Conservation (phyloP, 2,888 invertebrate genomes). For the Candidula unifasciata region DNA sequence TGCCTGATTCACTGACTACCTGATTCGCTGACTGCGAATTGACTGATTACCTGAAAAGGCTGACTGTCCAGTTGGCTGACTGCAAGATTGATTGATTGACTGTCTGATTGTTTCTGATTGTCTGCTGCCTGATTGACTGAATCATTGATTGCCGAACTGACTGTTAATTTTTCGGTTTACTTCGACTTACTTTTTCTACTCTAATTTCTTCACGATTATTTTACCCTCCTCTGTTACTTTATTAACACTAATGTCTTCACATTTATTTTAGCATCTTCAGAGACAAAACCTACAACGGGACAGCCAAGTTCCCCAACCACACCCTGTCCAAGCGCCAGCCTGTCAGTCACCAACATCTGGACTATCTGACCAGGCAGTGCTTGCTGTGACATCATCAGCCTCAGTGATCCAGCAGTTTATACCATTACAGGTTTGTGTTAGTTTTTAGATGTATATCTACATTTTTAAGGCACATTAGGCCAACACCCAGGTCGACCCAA, state of each 20-base stretch:
- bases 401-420: constrained; percentile 59
- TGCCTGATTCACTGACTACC: too few relatives aligned
- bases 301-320: not conserved
- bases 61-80: too few relatives aligned
- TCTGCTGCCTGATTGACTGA: too few relatives aligned
- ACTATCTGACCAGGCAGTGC: not conserved
- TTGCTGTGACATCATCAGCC: constrained; percentile 26
- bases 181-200: not conserved
- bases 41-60: too few relatives aligned
- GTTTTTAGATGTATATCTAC: not conserved
- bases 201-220: not conserved
- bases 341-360: not conserved
- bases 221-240: too few relatives aligned
- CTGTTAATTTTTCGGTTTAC: not conserved
- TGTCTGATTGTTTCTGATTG: too few relatives aligned
- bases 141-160: too few relatives aligned
- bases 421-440: constrained; percentile 66
- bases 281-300: constrained; percentile 9
- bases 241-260: too few relatives aligned
- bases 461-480: not conserved
- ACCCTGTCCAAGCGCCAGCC: constrained; percentile 11
- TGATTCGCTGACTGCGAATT: too few relatives aligned
- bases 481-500: too few relatives aligned
- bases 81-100: too few relatives aligned
- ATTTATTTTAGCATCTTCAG: constrained; percentile 7